Evolutionary conservation across 2,797 vertebrate genomes (phyloP).

Genomic region (Varecia variegata): DNA sequence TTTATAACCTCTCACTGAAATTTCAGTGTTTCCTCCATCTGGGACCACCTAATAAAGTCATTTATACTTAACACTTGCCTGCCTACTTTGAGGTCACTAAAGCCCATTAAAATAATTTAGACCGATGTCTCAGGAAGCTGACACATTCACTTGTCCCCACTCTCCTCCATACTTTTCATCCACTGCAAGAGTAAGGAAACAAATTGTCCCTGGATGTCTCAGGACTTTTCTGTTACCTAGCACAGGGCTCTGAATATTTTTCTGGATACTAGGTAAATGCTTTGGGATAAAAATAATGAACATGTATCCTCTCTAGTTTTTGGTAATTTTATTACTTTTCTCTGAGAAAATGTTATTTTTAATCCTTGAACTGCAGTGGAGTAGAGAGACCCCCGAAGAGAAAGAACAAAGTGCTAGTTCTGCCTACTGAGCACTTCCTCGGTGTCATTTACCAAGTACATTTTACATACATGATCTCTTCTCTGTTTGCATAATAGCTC

Average conservation of each 20-base stretch:
- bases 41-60: background rate
- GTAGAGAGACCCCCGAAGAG: background rate
- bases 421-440: background rate
- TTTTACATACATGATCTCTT: background rate
- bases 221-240: background rate
- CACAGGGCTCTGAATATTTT: background rate
- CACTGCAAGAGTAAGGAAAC: background rate
- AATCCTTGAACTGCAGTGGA: background rate
- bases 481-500: background rate
- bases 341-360: background rate
- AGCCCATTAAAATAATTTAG: background rate
- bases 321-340: background rate
- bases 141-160: accelerated
- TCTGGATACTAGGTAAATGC: background rate
- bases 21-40: background rate
- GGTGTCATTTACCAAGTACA: background rate
- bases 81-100: background rate
- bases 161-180: accelerated
- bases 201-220: accelerated
- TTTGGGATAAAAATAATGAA: background rate
- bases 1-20: background rate
- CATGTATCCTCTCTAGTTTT: background rate
- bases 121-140: accelerated
- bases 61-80: background rate
- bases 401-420: background rate